phyloP scores from a whole-genome alignment of 2,888 invertebrate genomes.

The Lymantria monacha region DNA sequence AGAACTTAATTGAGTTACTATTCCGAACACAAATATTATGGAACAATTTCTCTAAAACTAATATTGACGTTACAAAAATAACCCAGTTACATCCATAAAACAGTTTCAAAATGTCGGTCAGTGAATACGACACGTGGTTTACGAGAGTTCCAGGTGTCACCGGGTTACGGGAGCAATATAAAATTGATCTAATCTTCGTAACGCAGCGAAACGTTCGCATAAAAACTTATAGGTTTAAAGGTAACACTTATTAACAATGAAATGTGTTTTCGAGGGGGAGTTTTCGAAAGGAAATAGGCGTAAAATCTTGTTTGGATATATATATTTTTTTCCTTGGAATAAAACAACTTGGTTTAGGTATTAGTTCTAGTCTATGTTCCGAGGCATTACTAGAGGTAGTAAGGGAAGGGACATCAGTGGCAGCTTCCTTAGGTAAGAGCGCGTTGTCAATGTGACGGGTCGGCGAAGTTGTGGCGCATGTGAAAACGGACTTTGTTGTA shows the following conservation, averaged over 20 bases:
- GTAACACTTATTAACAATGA: constrained; percentile 20
- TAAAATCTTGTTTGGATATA: too few species aligned
- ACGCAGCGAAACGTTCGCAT: constrained; percentile 26
- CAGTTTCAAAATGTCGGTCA: constrained; percentile 48
- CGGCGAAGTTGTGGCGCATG: too few species aligned
- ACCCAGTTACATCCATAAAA: constrained; percentile 30
- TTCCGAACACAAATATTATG: constrained; percentile 3
- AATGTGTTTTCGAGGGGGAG: constrained; percentile 6
- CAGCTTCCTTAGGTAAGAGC: too few species aligned
- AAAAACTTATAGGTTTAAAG: constrained; percentile 23
- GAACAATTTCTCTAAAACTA: constrained; percentile 19
- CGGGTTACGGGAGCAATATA: constrained; percentile 31
- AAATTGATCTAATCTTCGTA: constrained; percentile 38
- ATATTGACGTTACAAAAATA: constrained; percentile 28
- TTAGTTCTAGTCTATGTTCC: too few species aligned
- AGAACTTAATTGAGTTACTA: too few species aligned
- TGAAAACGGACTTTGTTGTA: too few species aligned
- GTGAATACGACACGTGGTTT: constrained; percentile 39
- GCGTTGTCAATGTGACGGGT: too few species aligned
- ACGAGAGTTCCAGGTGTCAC: constrained; percentile 31
- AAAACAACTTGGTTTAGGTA: too few species aligned
- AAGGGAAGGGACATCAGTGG: too few species aligned
- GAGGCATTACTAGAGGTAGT: too few species aligned
- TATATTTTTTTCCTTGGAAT: not conserved
- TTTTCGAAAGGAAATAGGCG: not conserved